Conservation (phyloP, 2,888 invertebrate genomes). For the Blastobasis lacticolella region DNA sequence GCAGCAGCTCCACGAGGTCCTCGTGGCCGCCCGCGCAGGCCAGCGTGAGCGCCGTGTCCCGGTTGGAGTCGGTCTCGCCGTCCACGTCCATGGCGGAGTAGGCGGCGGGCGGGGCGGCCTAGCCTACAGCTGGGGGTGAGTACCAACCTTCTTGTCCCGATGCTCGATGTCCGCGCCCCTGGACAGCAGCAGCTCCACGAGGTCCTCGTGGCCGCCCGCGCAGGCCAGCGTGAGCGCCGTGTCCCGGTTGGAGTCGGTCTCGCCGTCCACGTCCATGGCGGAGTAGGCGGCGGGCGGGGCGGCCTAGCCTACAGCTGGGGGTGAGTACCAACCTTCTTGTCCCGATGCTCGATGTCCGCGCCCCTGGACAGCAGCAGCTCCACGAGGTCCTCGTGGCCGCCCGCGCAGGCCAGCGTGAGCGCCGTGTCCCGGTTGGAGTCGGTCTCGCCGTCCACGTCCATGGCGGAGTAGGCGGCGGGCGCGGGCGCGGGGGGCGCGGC, state of each 20-base stretch:
- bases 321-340: slow-evolving; percentile 83
- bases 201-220: slow-evolving; percentile 96
- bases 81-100: not conserved
- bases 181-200: slow-evolving; percentile 92
- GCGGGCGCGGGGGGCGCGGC: slow-evolving; percentile 55
- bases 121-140: not conserved
- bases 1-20: not conserved
- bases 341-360: slow-evolving; percentile 97
- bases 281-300: slow-evolving; percentile 73
- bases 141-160: slow-evolving; percentile 89
- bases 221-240: slow-evolving; percentile 98
- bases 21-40: not conserved
- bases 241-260: slow-evolving; percentile 99
- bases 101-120: not conserved
- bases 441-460: slow-evolving; percentile 98
- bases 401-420: slow-evolving; percentile 96
- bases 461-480: slow-evolving; percentile 78
- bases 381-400: slow-evolving; percentile 96
- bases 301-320: not conserved
- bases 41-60: not conserved
- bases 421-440: slow-evolving; percentile 99
- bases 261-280: slow-evolving; percentile 95
- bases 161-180: slow-evolving; percentile 98
- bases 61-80: not conserved
- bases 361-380: slow-evolving; percentile 92